Evolutionary conservation across 2,888 invertebrate genomes (phyloP).

Genomic region (Chymomyza caudatula): DNA sequence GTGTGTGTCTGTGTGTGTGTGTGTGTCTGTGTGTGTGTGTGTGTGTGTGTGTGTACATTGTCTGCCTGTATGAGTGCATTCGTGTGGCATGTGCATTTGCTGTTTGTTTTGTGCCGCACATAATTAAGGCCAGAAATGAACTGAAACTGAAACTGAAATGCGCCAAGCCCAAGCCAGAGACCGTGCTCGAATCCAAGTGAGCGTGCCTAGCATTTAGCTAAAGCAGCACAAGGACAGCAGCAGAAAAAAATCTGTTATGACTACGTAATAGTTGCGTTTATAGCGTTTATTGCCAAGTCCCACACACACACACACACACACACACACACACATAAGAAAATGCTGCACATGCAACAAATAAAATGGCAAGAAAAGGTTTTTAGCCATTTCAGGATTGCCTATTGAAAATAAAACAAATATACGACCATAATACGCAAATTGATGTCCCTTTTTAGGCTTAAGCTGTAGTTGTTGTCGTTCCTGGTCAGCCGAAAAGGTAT

Average conservation of each 20-base stretch:
- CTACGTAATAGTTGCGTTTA: not conserved
- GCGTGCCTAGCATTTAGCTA: not conserved
- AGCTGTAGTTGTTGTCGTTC: not conserved
- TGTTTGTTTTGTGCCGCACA: conserved; percentile 61
- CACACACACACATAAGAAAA: not conserved
- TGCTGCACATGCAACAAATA: not conserved
- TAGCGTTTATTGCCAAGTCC: not conserved
- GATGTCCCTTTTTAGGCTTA: conserved; percentile 50
- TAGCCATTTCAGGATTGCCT: conserved; percentile 16
- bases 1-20: conserved; percentile 38
- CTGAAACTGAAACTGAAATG: conserved; percentile 21
- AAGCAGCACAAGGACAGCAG: not conserved
- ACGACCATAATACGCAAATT: conserved; percentile 33
- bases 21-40: conserved; percentile 18
- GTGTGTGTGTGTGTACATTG: conserved; percentile 38
- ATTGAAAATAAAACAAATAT: conserved; percentile 64
- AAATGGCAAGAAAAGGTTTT: conserved; percentile 43
- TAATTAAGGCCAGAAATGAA: conserved; percentile 64
- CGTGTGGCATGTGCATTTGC: conserved; percentile 34
- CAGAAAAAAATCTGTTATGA: not conserved
- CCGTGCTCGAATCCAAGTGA: not conserved
- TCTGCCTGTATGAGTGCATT: conserved; percentile 38
- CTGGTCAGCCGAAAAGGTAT: conserved; percentile 46
- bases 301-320: not conserved
- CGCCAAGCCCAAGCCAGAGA: not conserved